Conservation (phyloP, 2,888 invertebrate genomes). For the Ophraella communa region DNA sequence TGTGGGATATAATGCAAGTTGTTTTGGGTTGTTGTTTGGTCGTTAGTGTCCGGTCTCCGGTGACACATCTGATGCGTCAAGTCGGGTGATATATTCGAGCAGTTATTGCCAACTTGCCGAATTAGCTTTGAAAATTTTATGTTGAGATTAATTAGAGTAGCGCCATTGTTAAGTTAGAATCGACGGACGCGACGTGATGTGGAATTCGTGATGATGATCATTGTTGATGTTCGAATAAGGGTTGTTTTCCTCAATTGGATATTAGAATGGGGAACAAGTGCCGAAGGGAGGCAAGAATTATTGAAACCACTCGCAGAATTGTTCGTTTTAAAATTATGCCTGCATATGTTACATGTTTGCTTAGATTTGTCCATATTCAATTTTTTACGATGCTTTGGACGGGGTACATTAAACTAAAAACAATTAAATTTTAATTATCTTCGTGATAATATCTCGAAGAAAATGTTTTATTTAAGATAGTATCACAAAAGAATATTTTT, state of each 20-base stretch:
- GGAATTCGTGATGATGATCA: background rate
- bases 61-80: conserved; percentile 40
- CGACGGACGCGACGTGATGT: background rate
- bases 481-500: no score
- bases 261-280: background rate
- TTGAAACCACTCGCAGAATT: no score
- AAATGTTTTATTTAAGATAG: no score
- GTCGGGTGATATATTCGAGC: conserved; percentile 38
- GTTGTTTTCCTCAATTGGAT: background rate
- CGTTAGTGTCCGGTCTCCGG: conserved; percentile 31
- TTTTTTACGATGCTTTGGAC: no score
- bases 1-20: conserved; percentile 1
- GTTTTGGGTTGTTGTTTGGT: conserved; percentile 11
- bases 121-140: conserved; percentile 39
- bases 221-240: background rate
- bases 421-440: no score
- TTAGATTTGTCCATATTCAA: no score
- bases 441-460: no score
- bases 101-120: conserved; percentile 38
- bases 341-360: no score
- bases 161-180: conserved; percentile 12
- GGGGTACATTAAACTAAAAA: no score
- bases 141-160: conserved; percentile 31
- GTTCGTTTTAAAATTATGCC: no score
- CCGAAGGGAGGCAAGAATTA: no score